phyloP scores from a whole-genome alignment of 2,888 invertebrate species.

The Agrilus biguttatus region DNA sequence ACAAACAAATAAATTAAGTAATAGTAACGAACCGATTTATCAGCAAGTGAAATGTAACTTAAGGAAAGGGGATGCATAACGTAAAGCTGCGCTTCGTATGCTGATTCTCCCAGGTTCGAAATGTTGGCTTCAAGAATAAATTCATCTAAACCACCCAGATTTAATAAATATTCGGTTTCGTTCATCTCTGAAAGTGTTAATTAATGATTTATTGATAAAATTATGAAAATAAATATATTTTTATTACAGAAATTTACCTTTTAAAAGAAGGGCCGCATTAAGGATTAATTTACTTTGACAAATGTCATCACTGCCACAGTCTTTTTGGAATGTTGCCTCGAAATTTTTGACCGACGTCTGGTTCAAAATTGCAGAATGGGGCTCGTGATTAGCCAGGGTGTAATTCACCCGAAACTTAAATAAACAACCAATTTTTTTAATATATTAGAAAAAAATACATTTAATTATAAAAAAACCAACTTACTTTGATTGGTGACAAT shows the following conservation, averaged over 20 bases:
- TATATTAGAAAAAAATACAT: constrained; percentile 1
- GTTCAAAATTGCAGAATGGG: constrained; percentile 76
- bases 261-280: constrained; percentile 37
- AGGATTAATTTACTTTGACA: constrained; percentile 73
- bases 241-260: constrained; percentile 21
- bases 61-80: constrained; percentile 65
- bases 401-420: constrained; percentile 67
- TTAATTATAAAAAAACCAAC: neutral
- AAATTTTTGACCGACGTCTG: constrained; percentile 69
- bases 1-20: neutral
- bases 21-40: constrained; percentile 41
- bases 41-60: constrained; percentile 59
- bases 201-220: too few species aligned
- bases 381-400: constrained; percentile 57
- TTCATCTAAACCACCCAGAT: constrained; percentile 62
- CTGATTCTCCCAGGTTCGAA: constrained; percentile 72
- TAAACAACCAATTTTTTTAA: neutral
- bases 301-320: constrained; percentile 76
- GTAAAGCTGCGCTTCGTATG: constrained; percentile 75
- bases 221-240: constrained; percentile 1
- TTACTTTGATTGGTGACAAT: constrained; percentile 65
- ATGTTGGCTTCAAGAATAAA: constrained; percentile 61
- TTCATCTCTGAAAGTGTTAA: constrained; percentile 19
- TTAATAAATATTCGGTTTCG: constrained; percentile 22
- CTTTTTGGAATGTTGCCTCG: constrained; percentile 77